Evolutionary conservation across 2,888 invertebrate species (phyloP), one percentile per base, ranked within the genome.

Genomic region (Fragum sueziense): DNA sequence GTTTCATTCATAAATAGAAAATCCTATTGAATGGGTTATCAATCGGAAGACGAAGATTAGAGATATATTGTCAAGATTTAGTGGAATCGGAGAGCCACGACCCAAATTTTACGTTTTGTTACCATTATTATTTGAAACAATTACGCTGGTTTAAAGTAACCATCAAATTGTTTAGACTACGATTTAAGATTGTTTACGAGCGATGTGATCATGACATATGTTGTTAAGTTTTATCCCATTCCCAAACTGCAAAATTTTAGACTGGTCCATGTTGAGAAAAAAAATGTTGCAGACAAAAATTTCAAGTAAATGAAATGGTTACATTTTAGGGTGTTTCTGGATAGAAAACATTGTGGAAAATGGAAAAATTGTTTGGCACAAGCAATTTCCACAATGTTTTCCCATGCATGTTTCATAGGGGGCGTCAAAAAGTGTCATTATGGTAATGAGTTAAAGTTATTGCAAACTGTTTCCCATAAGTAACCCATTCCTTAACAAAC

Each of bases 1-100:
- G 41, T 73, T 77, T 77, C 62, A 77, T 73, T 77, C 72, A 73
- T 33, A 73, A 73, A 68, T 51, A 25, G 69, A 77, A 77, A 68
- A 41, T 51, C 69, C 51, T 73, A 72, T 69, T 61, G 25, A 61
- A 52, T 41, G 61, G 52, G 34, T 52, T 69, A 70, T 70, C 70
- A 57, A 70, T 70, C 70, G 11, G 20, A 34, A 37, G 34, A 29
- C 11, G 47, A 22, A 54, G 70, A 70, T 70, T 70, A 2, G 22
- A 52, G 70, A 70, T 70, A 70, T 52, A 29, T 34, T 57, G 25
- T 17, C 31, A 25, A 57, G 54, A 70, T 59, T 59, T 41, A 59
- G 29, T 59, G 61, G 57, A 59, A 74, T 57, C 7, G 22, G 25
- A 74, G 74, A 74, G 68, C 77, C 68, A 11, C 31, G 77, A 69